Conservation (phyloP, 2,888 invertebrate species). For the Fragum fragum region DNA sequence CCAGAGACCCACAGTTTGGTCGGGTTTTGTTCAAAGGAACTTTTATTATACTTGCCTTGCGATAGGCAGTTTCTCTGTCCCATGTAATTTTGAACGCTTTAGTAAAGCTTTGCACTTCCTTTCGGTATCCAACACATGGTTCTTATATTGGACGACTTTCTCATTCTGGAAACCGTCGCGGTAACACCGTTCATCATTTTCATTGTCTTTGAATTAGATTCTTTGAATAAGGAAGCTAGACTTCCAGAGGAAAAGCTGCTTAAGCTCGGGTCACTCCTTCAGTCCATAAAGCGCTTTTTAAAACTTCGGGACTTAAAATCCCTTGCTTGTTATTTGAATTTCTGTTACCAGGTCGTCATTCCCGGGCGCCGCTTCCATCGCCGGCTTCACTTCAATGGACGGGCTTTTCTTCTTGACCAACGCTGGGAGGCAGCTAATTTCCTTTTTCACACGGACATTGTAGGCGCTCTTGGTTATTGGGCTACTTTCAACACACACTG, state of each 20-base stretch:
- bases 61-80: conserved; percentile 38
- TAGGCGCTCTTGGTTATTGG: background rate
- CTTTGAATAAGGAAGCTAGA: conserved; percentile 34
- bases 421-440: background rate
- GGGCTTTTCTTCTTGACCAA: background rate
- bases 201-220: conserved; percentile 44
- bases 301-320: conserved; percentile 30
- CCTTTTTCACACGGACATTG: background rate
- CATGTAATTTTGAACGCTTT: conserved; percentile 47
- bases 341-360: conserved; percentile 39
- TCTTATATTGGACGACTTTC: conserved; percentile 48
- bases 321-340: conserved; percentile 21
- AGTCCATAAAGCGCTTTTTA: background rate
- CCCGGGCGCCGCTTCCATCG: conserved; percentile 43
- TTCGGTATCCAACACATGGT: conserved; percentile 25
- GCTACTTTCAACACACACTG: background rate
- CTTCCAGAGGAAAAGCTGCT: conserved; percentile 33
- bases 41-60: conserved; percentile 52
- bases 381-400: conserved; percentile 48
- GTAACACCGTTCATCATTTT: conserved; percentile 18
- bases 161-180: conserved; percentile 26
- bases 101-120: conserved; percentile 42
- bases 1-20: conserved; percentile 40
- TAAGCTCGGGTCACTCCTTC: background rate
- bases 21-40: conserved; percentile 35